Percentiles rank a stretch among this genome's conserved stretches.
phyloP scores from a whole-genome alignment of 2,888 invertebrate species.

The Craniophora ligustri region DNA sequence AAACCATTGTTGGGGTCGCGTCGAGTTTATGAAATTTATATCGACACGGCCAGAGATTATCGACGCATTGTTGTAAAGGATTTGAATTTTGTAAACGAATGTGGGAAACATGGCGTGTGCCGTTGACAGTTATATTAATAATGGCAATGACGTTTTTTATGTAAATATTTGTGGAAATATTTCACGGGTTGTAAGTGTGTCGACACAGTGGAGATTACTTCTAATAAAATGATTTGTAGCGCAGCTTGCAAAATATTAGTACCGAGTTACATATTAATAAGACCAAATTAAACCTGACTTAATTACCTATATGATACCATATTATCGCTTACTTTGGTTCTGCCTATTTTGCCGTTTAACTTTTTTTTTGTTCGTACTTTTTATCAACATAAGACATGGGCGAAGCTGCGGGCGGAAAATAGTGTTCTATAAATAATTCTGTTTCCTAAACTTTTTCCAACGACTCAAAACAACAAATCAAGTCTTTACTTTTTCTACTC shows the following conservation, averaged over 20 bases:
- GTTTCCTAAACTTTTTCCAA: no score
- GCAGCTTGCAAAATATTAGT: no score
- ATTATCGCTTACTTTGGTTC: no score
- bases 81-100: conserved; percentile 57
- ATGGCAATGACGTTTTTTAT: conserved; percentile 42
- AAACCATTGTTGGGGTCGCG: conserved; percentile 52
- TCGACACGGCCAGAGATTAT: conserved; percentile 59
- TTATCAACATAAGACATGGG: no score
- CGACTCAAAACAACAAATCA: no score
- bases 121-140: conserved; percentile 57
- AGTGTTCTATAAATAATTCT: no score
- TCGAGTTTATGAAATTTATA: conserved; percentile 61
- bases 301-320: no score
- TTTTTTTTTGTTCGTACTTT: no score
- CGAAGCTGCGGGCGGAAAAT: no score
- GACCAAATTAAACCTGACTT: no score
- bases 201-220: neutral
- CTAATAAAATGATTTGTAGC: neutral
- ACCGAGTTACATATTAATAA: no score
- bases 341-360: no score
- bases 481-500: neutral
- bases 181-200: conserved; percentile 10
- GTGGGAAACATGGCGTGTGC: conserved; percentile 57
- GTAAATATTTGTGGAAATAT: conserved; percentile 43
- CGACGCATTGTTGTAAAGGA: conserved; percentile 57